Conservation (phyloP, 1,140 invertebrate species). For the Oedothorax gibbosus region DNA sequence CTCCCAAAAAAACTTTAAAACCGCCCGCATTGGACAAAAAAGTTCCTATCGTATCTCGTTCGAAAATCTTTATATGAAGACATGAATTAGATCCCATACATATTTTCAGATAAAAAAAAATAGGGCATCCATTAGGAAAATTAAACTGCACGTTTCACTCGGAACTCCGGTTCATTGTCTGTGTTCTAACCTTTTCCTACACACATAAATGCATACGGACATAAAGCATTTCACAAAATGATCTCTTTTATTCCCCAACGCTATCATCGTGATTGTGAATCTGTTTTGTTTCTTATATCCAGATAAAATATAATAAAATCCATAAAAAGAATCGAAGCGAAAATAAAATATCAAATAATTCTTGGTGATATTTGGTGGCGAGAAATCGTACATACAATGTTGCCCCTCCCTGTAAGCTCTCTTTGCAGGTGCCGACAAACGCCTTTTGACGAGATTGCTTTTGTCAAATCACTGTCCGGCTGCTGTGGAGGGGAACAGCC, state of each 20-base stretch:
- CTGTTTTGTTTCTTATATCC: constrained; percentile 38
- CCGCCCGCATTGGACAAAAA: no score
- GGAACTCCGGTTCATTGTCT: neutral
- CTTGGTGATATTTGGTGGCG: constrained; percentile 39
- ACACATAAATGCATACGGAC: neutral
- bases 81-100: no score
- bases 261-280: constrained; percentile 50
- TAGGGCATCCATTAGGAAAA: constrained; percentile 35
- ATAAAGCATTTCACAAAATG: constrained; percentile 48
- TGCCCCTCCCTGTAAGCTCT: constrained; percentile 27
- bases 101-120: constrained; percentile 6
- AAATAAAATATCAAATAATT: constrained; percentile 41
- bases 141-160: constrained; percentile 17
- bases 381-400: constrained; percentile 41
- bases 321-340: constrained; percentile 11
- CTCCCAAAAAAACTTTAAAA: no score
- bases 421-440: constrained; percentile 40
- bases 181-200: neutral
- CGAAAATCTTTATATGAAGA: no score
- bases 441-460: constrained; percentile 49
- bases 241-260: constrained; percentile 34
- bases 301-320: constrained; percentile 14
- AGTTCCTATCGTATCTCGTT: no score
- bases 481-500: neutral
- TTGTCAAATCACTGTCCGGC: constrained; percentile 29